Evolutionary conservation across 1,140 invertebrate genomes (phyloP).

Genomic region (Proales similis): DNA sequence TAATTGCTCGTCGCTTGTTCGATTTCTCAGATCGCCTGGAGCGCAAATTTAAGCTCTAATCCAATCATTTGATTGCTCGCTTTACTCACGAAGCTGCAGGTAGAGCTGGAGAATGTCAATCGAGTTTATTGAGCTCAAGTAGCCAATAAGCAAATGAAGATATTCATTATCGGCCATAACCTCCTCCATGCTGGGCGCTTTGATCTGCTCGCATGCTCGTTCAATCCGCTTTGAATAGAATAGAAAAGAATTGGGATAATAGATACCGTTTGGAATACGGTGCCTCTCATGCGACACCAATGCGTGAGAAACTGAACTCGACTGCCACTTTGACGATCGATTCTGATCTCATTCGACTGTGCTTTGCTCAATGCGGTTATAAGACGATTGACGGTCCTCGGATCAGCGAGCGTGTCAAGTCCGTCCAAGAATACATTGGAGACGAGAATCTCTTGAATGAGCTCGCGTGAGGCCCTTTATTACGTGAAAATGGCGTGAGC

Average conservation of each 20-base stretch:
- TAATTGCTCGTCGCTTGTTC: not conserved
- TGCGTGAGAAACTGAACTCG: constrained; percentile 21
- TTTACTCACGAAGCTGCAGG: constrained; percentile 28
- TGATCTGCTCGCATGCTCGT: not conserved
- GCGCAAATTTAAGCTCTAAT: not conserved
- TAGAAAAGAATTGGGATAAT: not conserved
- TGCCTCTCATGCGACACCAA: constrained; percentile 36
- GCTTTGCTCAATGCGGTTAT: not conserved
- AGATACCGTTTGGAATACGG: constrained; percentile 26
- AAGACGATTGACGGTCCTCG: constrained; percentile 8
- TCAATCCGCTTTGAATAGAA: not conserved
- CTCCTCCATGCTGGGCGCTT: constrained; percentile 10
- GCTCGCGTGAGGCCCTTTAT: not conserved
- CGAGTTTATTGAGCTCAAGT: constrained; percentile 10
- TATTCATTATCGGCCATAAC: constrained; percentile 27
- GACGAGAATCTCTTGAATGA: constrained; percentile 21
- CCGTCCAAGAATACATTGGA: constrained; percentile 13
- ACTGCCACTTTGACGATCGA: not conserved
- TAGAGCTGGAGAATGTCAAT: constrained; percentile 2
- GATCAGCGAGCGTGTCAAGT: constrained; percentile 22
- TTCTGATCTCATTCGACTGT: not conserved
- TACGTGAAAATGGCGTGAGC: not conserved
- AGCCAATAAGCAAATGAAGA: constrained; percentile 20
- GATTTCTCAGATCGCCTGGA: constrained; percentile 2
- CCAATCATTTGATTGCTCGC: not conserved